phyloP scores from a whole-genome alignment of 2,888 invertebrate species.

The Cataglyphis altisquamis region DNA sequence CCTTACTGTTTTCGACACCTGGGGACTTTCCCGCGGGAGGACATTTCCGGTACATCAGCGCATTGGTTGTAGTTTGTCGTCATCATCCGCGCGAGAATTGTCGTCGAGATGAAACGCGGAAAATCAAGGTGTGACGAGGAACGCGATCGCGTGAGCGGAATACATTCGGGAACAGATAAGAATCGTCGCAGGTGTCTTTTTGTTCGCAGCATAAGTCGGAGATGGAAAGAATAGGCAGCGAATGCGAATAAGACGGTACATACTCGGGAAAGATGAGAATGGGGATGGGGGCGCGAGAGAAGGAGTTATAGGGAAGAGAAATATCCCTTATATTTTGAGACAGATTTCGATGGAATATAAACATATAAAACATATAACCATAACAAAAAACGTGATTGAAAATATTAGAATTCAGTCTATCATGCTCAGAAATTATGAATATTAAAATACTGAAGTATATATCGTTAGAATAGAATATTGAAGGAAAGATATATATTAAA shows the following conservation, averaged over 20 bases:
- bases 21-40: slow-evolving; percentile 66
- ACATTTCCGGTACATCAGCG: slow-evolving; percentile 57
- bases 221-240: slow-evolving; percentile 39
- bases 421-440: neutral
- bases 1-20: slow-evolving; percentile 60
- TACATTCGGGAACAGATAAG: slow-evolving; percentile 52
- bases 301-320: neutral
- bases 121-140: slow-evolving; percentile 23
- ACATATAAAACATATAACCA: neutral
- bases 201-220: slow-evolving; percentile 43
- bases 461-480: neutral
- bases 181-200: slow-evolving; percentile 27
- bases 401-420: neutral
- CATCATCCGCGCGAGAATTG: slow-evolving; percentile 62
- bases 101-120: slow-evolving; percentile 12
- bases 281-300: neutral
- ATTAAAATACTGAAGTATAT: neutral
- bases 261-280: neutral
- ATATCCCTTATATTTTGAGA: slow-evolving; percentile 1
- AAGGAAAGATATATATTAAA: neutral
- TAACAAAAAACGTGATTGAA: neutral
- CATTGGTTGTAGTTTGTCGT: slow-evolving; percentile 67
- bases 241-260: slow-evolving; percentile 11
- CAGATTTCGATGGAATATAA: neutral
- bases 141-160: slow-evolving; percentile 19